phyloP scores from a whole-genome alignment of 2,888 invertebrate genomes.

The Lasioglossum villosulum region DNA sequence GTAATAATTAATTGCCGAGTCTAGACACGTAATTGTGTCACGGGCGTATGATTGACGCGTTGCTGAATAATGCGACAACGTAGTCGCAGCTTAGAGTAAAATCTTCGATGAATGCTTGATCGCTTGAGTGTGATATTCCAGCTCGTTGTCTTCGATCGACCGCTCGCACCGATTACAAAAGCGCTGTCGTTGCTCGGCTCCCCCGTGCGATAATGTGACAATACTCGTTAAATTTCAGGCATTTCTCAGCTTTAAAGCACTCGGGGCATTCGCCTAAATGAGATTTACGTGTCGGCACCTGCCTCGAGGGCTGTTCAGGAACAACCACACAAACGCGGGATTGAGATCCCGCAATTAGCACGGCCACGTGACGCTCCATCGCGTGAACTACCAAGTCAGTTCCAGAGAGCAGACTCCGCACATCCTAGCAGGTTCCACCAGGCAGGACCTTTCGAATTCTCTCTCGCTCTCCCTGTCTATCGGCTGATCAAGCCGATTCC shows the following conservation, averaged over 20 bases:
- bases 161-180: not conserved
- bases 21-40: not conserved
- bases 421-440: not conserved
- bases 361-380: not conserved
- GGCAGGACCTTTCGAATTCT: slow-evolving; percentile 2
- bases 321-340: slow-evolving; percentile 10
- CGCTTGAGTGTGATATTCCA: not conserved
- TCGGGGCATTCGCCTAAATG: slow-evolving; percentile 8
- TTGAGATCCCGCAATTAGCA: slow-evolving; percentile 18
- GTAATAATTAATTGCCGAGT: not conserved
- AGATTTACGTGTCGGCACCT: slow-evolving; percentile 17
- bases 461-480: not conserved
- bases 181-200: not conserved
- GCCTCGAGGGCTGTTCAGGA: not conserved
- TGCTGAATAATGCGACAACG: not conserved
- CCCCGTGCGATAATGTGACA: not conserved
- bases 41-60: not conserved
- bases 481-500: slow-evolving; percentile 12
- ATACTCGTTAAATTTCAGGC: slow-evolving; percentile 9
- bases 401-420: slow-evolving; percentile 3
- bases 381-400: slow-evolving; percentile 15
- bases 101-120: not conserved
- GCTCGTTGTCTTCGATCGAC: not conserved
- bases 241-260: slow-evolving; percentile 9
- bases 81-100: not conserved